Evolutionary conservation across 2,797 vertebrate genomes (phyloP).

Genomic region (Pitangus sulphuratus): DNA sequence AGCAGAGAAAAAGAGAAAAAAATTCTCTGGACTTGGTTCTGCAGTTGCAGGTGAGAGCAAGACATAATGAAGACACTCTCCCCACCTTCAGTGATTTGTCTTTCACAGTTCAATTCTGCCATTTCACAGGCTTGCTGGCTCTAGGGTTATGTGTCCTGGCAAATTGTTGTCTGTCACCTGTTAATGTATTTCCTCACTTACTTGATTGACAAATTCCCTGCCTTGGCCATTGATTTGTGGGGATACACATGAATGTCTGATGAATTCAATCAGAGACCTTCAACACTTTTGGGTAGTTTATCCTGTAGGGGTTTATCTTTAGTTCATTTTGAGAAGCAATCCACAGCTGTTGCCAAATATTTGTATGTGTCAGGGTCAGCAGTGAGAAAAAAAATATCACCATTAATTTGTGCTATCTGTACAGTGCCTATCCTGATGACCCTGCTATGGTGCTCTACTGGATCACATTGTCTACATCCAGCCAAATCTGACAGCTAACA

Average conservation of each 20-base stretch:
- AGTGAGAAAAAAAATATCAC: constrained; percentile 49
- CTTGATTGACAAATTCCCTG: constrained; percentile 61
- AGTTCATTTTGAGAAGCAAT: constrained; percentile 30
- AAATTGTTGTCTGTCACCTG: constrained; percentile 73
- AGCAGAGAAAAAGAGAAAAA: background rate
- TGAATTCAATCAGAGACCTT: constrained; percentile 61
- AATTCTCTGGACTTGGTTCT: background rate
- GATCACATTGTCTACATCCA: background rate
- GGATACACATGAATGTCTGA: constrained; percentile 23
- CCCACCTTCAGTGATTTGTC: constrained; percentile 32
- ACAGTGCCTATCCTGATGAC: background rate
- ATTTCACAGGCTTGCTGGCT: constrained; percentile 61
- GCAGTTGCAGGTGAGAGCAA: background rate
- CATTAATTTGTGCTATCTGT: constrained; percentile 32
- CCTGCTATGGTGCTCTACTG: background rate
- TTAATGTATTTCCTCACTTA: constrained; percentile 71
- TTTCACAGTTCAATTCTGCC: constrained; percentile 67
- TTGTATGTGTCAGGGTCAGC: constrained; percentile 7
- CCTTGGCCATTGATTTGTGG: constrained; percentile 61
- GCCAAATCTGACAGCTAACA: background rate
- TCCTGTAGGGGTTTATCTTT: constrained; percentile 43
- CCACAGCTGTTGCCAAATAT: constrained; percentile 47
- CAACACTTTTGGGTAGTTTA: constrained; percentile 58
- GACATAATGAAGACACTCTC: background rate
- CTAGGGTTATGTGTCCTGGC: constrained; percentile 34